Conservation (phyloP, 1,140 invertebrate genomes). For the Whitmania pigra region DNA sequence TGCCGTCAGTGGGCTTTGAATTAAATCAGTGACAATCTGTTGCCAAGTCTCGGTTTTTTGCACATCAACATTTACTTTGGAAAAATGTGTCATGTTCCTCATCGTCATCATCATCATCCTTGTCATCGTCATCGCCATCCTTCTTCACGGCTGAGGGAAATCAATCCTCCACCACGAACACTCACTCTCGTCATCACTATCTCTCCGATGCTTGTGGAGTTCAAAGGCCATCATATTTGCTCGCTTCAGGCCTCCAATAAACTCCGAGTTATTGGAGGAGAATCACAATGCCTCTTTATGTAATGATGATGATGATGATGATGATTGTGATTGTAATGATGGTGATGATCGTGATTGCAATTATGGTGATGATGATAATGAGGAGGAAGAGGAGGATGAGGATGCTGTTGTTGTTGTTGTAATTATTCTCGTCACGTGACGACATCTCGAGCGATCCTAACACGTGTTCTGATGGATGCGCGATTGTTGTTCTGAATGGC, state of each 20-base stretch:
- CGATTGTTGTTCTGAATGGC: too few species aligned
- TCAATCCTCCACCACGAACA: not conserved
- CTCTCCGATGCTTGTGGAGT: not conserved
- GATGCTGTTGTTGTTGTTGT: not conserved
- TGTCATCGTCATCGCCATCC: not conserved
- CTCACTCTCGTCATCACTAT: not conserved
- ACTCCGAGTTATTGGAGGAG: not conserved
- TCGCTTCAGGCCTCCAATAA: conserved; percentile 1
- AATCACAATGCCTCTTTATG: conserved; percentile 1
- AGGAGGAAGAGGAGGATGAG: conserved; percentile 11
- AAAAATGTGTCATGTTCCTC: not conserved
- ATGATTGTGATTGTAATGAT: not conserved
- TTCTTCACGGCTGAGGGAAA: not conserved
- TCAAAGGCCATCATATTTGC: not conserved
- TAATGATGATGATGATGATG: not conserved
- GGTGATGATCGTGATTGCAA: conserved; percentile 9
- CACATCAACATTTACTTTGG: too few species aligned
- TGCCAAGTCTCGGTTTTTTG: too few species aligned
- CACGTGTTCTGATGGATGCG: too few species aligned
- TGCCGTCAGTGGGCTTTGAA: too few species aligned
- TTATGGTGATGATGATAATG: conserved; percentile 18
- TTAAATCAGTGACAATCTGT: too few species aligned
- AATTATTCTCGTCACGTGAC: not conserved
- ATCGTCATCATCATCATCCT: not conserved
- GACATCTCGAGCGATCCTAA: not conserved